phyloP scores from a whole-genome alignment of 2,113 vertebrate species.

The Pangasianodon gigas region DNA sequence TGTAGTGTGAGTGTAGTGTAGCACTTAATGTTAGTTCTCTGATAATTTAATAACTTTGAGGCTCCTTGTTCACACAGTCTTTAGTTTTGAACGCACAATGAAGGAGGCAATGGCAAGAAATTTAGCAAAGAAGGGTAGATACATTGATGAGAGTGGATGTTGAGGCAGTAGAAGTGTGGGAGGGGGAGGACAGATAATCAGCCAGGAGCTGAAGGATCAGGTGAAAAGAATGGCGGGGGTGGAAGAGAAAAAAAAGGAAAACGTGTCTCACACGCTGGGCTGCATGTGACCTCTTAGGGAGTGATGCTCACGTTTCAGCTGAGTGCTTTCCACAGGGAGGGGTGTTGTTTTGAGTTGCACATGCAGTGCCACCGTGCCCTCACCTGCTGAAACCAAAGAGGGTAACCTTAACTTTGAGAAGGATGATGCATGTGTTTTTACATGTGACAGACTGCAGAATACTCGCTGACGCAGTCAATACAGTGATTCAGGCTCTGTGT shows the following conservation, averaged over 20 bases:
- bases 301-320: conserved; percentile 44
- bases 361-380: conserved; percentile 43
- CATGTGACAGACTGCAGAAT: conserved; percentile 37
- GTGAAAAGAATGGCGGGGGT: conserved; percentile 13
- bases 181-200: conserved; percentile 9
- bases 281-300: conserved; percentile 52
- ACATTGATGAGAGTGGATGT: not conserved
- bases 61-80: not conserved
- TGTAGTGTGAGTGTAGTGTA: not conserved
- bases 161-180: conserved; percentile 8
- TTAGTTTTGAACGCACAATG: not conserved
- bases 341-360: conserved; percentile 45
- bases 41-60: not conserved
- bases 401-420: conserved; percentile 20
- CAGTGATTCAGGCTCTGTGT: not conserved
- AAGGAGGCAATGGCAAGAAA: not conserved
- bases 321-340: conserved; percentile 38
- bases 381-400: conserved; percentile 20
- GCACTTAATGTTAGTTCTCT: not conserved
- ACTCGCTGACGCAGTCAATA: conserved; percentile 16
- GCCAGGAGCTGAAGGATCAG: conserved; percentile 24
- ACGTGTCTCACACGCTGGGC: conserved; percentile 41
- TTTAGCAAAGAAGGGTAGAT: not conserved
- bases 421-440: conserved; percentile 8
- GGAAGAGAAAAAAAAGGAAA: conserved; percentile 28